Evolutionary conservation across 1,140 invertebrate genomes (phyloP), one percentile per base, ranked within the genome.

Genomic region (Drosophila pachea): DNA sequence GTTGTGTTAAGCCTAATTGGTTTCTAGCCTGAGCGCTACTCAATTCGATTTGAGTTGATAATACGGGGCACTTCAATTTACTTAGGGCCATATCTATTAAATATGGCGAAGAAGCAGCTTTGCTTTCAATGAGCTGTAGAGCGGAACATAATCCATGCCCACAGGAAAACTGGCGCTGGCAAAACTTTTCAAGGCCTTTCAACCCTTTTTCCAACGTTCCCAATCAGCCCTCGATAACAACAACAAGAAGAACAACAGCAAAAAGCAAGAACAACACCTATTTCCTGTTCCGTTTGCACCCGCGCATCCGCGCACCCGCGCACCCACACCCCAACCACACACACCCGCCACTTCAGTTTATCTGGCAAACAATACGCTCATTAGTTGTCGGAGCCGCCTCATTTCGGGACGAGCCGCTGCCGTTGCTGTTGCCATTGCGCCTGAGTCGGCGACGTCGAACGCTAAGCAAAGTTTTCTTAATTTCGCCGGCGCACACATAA

Each of bases 351-450:
- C 40, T n/a, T 7, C 40, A n/a, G 36, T 56, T 65, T 69, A 65
- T 50, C 67, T 58, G 55, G 48, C 81, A 74, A 76, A 84, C 79
- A 84, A 84, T 86, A 72, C 67, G 81, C 81, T 84, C 79, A 84
- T 84, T 84, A 86, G 79, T 68, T 62, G 43, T 60, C 16, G 67
- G 58, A 54, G 59, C 52, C 48, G 59, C 65, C 65, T 62, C 43
- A 55, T 67, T 67, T 62, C 35, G 33, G 22, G 36, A 33, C 56
- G 22, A 22, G 22, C 22, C 43, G 29, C 31, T 1, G 42, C n/a
- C 38, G 56, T 53, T 36, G 16, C 53, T 45, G 32, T 33, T 63
- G 52, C 40, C 22, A 7, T 40, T 40, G 38, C 33, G 9, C 16
- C 52, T 42, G 45, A 52, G 45, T 47, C 22, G 32, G 38, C 49